phyloP scores from a whole-genome alignment of 2,797 vertebrate genomes.

The Astyanax mexicanus region DNA sequence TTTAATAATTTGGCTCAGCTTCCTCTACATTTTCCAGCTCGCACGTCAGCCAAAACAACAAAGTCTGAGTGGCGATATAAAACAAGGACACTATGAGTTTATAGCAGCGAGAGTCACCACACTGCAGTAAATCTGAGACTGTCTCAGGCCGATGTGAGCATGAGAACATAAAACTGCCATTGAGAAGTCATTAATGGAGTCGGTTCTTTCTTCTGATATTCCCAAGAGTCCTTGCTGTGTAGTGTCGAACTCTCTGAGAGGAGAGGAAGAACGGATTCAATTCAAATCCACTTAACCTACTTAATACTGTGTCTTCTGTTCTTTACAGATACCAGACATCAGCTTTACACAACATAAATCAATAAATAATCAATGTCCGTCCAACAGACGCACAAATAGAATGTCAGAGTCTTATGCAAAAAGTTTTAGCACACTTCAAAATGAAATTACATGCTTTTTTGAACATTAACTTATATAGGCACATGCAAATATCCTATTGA shows the following conservation, averaged over 20 bases:
- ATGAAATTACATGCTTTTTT: too few species aligned
- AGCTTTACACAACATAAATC: not conserved
- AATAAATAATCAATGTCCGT: not conserved
- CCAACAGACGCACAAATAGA: not conserved
- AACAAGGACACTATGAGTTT: slow-evolving; percentile 34
- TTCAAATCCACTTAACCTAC: not conserved
- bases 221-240: slow-evolving; percentile 19
- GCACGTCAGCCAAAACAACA: slow-evolving; percentile 3
- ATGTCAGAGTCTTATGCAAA: too few species aligned
- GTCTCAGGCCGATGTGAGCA: slow-evolving; percentile 1
- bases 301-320: not conserved
- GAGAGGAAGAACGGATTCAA: not conserved
- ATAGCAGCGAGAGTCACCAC: slow-evolving; percentile 27
- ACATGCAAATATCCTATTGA: too few species aligned
- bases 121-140: slow-evolving; percentile 23
- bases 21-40: not conserved
- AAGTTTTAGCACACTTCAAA: too few species aligned
- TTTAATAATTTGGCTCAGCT: not conserved
- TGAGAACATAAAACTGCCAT: slow-evolving; percentile 19
- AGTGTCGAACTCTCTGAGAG: slow-evolving; percentile 6
- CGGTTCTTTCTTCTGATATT: slow-evolving; percentile 26
- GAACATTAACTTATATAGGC: too few species aligned
- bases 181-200: slow-evolving; percentile 45
- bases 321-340: not conserved
- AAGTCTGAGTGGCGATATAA: slow-evolving; percentile 8